phyloP scores from a whole-genome alignment of 2,113 vertebrate species.

The Plecturocebus donacophilus region DNA sequence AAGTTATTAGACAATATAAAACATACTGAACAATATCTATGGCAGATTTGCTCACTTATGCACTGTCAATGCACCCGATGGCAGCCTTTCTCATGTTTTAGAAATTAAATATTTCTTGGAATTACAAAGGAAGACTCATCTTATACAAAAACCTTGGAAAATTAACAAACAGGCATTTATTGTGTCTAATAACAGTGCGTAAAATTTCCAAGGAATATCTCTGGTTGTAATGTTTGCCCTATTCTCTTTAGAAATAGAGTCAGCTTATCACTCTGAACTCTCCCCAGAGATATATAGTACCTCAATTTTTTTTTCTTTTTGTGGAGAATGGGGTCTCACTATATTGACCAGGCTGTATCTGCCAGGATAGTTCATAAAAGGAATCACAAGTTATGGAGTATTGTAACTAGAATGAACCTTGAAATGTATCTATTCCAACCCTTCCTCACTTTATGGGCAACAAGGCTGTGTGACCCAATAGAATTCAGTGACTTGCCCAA shows the following conservation, averaged over 20 bases:
- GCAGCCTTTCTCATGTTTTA: constrained; percentile 1
- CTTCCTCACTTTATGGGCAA: not conserved
- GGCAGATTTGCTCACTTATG: not conserved
- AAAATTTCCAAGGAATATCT: not conserved
- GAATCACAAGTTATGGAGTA: not conserved
- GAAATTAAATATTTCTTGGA: constrained; percentile 41
- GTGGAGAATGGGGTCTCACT: too few relatives aligned
- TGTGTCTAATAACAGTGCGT: not conserved
- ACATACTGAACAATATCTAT: not conserved
- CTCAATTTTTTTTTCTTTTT: not conserved
- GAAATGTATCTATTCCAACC: not conserved
- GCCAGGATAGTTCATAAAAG: not conserved
- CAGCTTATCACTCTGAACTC: not conserved
- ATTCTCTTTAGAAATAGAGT: not conserved
- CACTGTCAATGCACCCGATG: not conserved
- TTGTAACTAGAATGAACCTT: not conserved
- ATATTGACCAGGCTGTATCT: too few relatives aligned
- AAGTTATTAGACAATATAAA: constrained; percentile 46
- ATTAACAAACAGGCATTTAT: not conserved
- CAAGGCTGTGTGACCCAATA: not conserved
- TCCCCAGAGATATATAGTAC: not conserved
- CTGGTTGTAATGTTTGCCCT: not conserved
- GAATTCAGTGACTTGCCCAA: not conserved
- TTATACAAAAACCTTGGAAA: not conserved
- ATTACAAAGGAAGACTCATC: not conserved